phyloP scores from a whole-genome alignment of 1,140 invertebrate species.

The Macrocentrus cingulum region DNA sequence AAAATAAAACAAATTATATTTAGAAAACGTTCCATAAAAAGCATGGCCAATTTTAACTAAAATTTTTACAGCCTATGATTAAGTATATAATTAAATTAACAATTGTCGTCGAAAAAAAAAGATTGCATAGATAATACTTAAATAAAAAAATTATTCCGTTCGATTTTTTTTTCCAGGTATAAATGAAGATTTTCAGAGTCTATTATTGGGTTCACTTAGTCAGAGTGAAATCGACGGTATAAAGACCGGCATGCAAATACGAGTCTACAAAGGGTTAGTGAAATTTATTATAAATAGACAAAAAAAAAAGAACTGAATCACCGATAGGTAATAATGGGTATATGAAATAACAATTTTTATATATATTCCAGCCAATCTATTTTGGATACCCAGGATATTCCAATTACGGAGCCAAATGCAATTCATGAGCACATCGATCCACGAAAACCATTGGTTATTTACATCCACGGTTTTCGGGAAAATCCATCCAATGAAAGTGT shows the following conservation, averaged over 20 bases:
- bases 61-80: no score
- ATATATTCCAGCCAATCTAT: background rate
- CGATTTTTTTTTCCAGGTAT: no score
- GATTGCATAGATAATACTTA: no score
- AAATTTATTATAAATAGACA: background rate
- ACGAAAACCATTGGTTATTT: slow-evolving; percentile 23
- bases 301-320: no score
- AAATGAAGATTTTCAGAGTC: no score
- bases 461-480: slow-evolving; percentile 29
- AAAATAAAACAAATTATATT: no score
- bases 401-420: slow-evolving; percentile 10
- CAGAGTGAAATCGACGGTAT: background rate
- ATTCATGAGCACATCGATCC: slow-evolving; percentile 23
- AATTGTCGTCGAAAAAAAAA: no score
- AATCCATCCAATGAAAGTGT: slow-evolving; percentile 29
- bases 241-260: background rate
- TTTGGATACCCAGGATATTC: slow-evolving; percentile 9
- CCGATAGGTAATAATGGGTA: background rate
- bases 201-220: background rate
- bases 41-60: no score
- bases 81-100: no score
- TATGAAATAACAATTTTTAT: background rate
- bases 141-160: no score
- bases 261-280: slow-evolving; percentile 5
- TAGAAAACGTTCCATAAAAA: no score